Conservation (phyloP, 92 coral and sea anemone species). For the Parazoanthus darwini region DNA sequence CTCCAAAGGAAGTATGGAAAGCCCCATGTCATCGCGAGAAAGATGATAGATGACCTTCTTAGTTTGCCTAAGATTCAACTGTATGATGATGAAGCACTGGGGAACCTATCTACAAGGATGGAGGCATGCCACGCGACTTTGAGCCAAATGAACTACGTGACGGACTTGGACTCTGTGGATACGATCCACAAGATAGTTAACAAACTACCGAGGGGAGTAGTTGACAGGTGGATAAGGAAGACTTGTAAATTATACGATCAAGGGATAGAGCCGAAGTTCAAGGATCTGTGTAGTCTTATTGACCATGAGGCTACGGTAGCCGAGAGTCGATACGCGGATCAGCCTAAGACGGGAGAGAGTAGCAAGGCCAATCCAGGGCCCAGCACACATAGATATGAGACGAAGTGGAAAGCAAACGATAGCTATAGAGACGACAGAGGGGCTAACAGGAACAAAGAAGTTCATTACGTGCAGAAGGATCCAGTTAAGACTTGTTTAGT, state of each 20-base stretch:
- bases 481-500: background rate
- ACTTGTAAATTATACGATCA: no score
- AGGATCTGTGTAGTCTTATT: no score
- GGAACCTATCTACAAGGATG: background rate
- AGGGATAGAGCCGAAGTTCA: no score
- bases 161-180: no score
- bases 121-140: background rate
- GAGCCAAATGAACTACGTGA: background rate
- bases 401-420: background rate
- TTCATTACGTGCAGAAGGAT: no score
- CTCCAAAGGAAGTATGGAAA: background rate
- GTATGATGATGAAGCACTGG: background rate
- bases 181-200: no score
- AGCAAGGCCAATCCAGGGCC: background rate
- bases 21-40: background rate
- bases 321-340: no score
- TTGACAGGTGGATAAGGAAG: no score
- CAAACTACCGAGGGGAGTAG: no score
- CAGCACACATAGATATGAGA: background rate
- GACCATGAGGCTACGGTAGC: no score
- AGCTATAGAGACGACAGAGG: background rate
- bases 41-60: background rate
- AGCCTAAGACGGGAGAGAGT: background rate
- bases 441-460: background rate
- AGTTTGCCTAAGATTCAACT: background rate